These are phyloP conservation scores for Alethe castanea DNA, from an alignment of 2,113 vertebrate genomes.

Conservation along the genomic window DNA sequence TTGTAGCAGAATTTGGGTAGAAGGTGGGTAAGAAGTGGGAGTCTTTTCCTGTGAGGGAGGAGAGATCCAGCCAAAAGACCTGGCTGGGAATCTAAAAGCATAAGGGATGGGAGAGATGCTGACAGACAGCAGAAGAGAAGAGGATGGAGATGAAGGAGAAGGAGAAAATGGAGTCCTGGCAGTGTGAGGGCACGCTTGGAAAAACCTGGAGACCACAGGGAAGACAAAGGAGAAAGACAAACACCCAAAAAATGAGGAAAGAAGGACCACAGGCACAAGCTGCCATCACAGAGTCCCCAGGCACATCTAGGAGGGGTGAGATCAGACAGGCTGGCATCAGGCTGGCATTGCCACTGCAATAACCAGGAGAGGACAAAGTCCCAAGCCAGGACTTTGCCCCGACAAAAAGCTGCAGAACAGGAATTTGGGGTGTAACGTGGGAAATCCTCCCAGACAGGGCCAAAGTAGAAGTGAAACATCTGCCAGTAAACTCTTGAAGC, in stretches of 20 bases:
- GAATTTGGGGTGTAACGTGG: not conserved
- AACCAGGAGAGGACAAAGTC: not conserved
- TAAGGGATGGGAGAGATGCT: not conserved
- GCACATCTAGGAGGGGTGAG: not conserved
- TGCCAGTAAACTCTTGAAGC: not conserved
- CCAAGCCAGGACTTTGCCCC: not conserved
- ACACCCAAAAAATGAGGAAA: not conserved
- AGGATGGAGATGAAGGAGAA: not conserved
- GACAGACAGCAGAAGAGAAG: not conserved
- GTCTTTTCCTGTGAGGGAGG: not conserved
- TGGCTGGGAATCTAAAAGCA: not conserved
- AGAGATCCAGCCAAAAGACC: not conserved
- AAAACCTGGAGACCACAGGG: not conserved
- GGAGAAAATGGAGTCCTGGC: not conserved
- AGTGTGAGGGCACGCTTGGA: not conserved
- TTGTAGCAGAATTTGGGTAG: not conserved
- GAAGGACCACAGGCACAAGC: not conserved
- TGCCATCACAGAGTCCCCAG: not conserved
- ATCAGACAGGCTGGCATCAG: not conserved
- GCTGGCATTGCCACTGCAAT: not conserved
- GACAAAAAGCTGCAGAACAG: not conserved
- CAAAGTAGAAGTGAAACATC: not conserved
- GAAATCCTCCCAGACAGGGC: not conserved
- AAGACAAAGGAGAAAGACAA: not conserved
- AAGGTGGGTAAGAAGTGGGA: not conserved